Percentiles rank a stretch among this genome's conserved stretches.
These are phyloP conservation scores for Merluccius polli DNA, from an alignment of 2,797 vertebrate genomes.

Conservation along the genomic window DNA sequence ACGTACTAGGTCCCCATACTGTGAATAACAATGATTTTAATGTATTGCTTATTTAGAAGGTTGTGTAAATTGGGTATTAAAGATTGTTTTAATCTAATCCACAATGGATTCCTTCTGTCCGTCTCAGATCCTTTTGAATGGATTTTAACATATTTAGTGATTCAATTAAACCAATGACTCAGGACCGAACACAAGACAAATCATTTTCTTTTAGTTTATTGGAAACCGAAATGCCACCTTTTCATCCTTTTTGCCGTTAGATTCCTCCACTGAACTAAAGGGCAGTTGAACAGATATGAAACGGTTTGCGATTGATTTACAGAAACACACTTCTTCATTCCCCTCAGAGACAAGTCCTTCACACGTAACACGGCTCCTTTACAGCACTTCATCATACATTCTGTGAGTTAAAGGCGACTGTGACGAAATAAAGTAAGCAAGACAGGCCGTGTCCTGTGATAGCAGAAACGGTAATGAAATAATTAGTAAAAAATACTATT, in stretches of 20 bases:
- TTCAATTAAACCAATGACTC: background rate
- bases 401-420: background rate
- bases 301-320: conserved; percentile 60
- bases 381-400: background rate
- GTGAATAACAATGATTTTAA: conserved; percentile 48
- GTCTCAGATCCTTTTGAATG: conserved; percentile 64
- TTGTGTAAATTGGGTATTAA: conserved; percentile 44
- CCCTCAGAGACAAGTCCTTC: conserved; percentile 20
- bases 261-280: conserved; percentile 70
- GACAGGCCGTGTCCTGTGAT: background rate
- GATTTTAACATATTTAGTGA: background rate
- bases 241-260: conserved; percentile 48
- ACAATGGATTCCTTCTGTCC: conserved; percentile 47
- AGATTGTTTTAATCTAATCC: conserved; percentile 46
- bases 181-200: conserved; percentile 3
- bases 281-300: conserved; percentile 68
- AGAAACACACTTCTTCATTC: conserved; percentile 52
- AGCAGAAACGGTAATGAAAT: conserved; percentile 14
- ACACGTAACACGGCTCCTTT: background rate
- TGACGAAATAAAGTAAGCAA: background rate
- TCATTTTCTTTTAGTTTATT: conserved; percentile 64
- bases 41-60: conserved; percentile 61
- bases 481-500: conserved; percentile 34
- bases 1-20: conserved; percentile 48
- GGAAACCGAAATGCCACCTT: conserved; percentile 64